Evolutionary conservation across 2,888 invertebrate genomes (phyloP).

Genomic region (Drosophila falleni): DNA sequence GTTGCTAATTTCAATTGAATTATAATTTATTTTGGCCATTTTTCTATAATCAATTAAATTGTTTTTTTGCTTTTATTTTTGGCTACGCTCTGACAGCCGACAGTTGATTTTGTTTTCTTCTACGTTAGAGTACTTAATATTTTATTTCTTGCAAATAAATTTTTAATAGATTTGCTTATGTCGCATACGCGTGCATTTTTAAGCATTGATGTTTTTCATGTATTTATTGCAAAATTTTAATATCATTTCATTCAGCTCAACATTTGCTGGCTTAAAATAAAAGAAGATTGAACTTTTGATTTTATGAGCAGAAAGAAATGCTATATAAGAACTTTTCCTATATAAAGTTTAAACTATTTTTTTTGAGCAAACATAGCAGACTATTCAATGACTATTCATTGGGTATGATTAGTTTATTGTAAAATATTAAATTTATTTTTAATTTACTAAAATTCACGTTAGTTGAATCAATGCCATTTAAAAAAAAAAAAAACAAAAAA

Average conservation of each 20-base stretch:
- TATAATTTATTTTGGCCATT: conserved; percentile 55
- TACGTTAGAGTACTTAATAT: background rate
- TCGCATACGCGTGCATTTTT: conserved; percentile 1
- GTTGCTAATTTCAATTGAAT: conserved; percentile 39
- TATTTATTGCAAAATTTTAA: conserved; percentile 38
- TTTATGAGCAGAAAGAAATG: background rate
- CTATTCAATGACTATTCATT: background rate
- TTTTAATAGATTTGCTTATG: conserved; percentile 30
- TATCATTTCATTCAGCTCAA: conserved; percentile 41
- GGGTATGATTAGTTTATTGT: background rate
- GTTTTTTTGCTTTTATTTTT: conserved; percentile 23
- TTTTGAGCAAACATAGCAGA: conserved; percentile 28
- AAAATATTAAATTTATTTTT: background rate
- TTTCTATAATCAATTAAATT: conserved; percentile 47
- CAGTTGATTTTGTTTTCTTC: background rate
- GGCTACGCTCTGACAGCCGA: conserved; percentile 4
- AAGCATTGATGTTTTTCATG: conserved; percentile 11
- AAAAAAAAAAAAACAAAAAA: background rate
- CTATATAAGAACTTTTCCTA: background rate
- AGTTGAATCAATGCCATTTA: background rate
- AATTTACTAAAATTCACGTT: background rate
- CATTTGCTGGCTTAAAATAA: conserved; percentile 10
- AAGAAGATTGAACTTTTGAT: background rate
- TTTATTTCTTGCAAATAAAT: conserved; percentile 23
- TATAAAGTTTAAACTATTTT: background rate